Conservation (phyloP, 2,888 invertebrate species). For the Agrotis exclamationis region DNA sequence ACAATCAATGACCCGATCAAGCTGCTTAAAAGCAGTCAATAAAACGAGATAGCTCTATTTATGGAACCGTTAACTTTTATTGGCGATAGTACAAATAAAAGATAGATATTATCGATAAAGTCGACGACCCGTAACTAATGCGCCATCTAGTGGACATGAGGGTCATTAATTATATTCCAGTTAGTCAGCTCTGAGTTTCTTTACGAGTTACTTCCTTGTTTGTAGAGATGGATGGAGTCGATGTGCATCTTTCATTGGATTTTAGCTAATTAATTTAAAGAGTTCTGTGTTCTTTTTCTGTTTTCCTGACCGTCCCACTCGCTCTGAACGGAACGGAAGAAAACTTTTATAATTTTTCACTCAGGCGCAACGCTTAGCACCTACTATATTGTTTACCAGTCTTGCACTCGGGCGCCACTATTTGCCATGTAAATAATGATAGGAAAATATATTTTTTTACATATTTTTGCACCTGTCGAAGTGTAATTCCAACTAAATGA, state of each 20-base stretch:
- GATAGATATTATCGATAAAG: slow-evolving; percentile 46
- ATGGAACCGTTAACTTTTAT: slow-evolving; percentile 45
- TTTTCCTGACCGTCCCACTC: too few relatives aligned
- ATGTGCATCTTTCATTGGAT: neutral
- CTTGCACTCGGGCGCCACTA: too few relatives aligned
- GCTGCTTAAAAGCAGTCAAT: slow-evolving; percentile 36
- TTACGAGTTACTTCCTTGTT: slow-evolving; percentile 33
- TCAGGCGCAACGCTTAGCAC: too few relatives aligned
- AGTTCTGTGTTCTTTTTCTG: too few relatives aligned
- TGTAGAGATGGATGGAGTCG: slow-evolving; percentile 13
- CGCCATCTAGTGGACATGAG: slow-evolving; percentile 26
- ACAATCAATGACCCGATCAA: slow-evolving; percentile 36
- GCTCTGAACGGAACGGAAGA: too few relatives aligned
- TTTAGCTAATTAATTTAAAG: neutral
- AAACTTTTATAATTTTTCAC: too few relatives aligned
- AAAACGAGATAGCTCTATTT: slow-evolving; percentile 36
- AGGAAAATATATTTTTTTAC: too few relatives aligned
- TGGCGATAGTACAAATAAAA: slow-evolving; percentile 45
- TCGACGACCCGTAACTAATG: slow-evolving; percentile 36
- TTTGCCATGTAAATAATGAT: too few relatives aligned
- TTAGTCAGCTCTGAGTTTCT: slow-evolving; percentile 31
- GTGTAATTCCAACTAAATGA: too few relatives aligned
- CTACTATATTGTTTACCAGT: too few relatives aligned
- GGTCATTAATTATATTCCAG: slow-evolving; percentile 45
- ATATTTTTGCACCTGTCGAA: too few relatives aligned